Percentiles rank a stretch among this genome's conserved stretches.
These are phyloP conservation scores for Embidobia sp. DNA, from an alignment of 2,888 invertebrate genomes.

Conservation along the genomic window DNA sequence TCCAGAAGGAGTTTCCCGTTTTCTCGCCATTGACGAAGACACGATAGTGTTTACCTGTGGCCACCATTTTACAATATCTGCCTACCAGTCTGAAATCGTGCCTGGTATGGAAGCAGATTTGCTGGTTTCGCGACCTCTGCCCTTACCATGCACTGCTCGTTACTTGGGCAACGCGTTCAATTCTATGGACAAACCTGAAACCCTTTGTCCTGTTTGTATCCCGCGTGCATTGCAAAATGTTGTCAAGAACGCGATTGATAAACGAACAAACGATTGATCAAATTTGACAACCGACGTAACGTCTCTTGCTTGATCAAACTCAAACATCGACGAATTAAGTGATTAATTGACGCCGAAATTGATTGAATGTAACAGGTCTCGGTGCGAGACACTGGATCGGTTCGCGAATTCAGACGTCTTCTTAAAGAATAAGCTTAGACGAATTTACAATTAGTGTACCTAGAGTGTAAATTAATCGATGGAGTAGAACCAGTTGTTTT, in stretches of 20 bases:
- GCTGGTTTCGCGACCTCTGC: conserved; percentile 72
- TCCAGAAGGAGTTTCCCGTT: conserved; percentile 71
- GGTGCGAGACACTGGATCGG: not conserved
- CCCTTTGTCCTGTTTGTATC: conserved; percentile 77
- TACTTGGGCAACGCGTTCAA: conserved; percentile 74
- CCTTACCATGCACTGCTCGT: conserved; percentile 79
- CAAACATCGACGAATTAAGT: not conserved
- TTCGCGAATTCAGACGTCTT: conserved; percentile 20
- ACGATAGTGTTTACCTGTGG: conserved; percentile 79
- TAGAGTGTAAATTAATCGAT: conserved; percentile 28
- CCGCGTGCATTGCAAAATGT: conserved; percentile 74
- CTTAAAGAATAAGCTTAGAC: conserved; percentile 19
- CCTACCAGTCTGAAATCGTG: conserved; percentile 75
- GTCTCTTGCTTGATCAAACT: too few species aligned
- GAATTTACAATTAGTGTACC: conserved; percentile 23
- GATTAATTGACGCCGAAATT: not conserved
- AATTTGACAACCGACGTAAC: too few species aligned
- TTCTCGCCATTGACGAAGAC: conserved; percentile 76
- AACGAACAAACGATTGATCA: conserved; percentile 54
- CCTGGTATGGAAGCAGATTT: conserved; percentile 79
- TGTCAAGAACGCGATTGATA: conserved; percentile 66
- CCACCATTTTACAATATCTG: conserved; percentile 76
- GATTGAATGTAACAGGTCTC: not conserved
- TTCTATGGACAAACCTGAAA: conserved; percentile 74
- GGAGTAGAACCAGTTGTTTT: conserved; percentile 1